Evolutionary conservation across 2,113 vertebrate genomes (phyloP).

Genomic region (Petrocephalus zakoni): DNA sequence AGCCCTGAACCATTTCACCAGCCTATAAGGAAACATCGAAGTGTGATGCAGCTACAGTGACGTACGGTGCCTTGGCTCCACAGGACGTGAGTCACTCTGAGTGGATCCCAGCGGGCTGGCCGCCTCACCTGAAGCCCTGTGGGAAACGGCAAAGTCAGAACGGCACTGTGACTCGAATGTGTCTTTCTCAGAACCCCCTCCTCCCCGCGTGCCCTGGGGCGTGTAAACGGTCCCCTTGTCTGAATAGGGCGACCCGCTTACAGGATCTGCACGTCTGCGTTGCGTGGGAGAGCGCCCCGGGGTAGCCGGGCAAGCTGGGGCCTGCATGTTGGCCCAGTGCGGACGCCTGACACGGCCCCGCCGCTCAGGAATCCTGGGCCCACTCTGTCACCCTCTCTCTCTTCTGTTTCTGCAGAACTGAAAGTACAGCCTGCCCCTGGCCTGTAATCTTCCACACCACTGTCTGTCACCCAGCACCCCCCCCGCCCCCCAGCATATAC

Average conservation of each 20-base stretch:
- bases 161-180: neutral
- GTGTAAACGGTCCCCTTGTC: neutral
- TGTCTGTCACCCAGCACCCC: neutral
- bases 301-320: neutral
- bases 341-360: neutral
- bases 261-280: neutral
- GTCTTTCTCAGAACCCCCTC: neutral
- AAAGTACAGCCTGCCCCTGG: neutral
- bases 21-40: no score
- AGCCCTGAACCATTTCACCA: no score
- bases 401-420: neutral
- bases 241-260: neutral
- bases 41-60: no score
- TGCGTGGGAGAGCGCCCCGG: neutral
- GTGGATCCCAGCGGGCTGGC: neutral
- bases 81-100: neutral
- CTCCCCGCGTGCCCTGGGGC: neutral
- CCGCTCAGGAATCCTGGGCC: neutral
- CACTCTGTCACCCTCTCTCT: neutral
- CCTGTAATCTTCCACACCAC: neutral
- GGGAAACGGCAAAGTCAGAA: neutral
- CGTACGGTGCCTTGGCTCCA: no score
- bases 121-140: neutral
- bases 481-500: neutral
- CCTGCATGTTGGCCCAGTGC: neutral